Evolutionary conservation across 2,888 invertebrate genomes (phyloP).

Genomic region (Selenia dentaria): DNA sequence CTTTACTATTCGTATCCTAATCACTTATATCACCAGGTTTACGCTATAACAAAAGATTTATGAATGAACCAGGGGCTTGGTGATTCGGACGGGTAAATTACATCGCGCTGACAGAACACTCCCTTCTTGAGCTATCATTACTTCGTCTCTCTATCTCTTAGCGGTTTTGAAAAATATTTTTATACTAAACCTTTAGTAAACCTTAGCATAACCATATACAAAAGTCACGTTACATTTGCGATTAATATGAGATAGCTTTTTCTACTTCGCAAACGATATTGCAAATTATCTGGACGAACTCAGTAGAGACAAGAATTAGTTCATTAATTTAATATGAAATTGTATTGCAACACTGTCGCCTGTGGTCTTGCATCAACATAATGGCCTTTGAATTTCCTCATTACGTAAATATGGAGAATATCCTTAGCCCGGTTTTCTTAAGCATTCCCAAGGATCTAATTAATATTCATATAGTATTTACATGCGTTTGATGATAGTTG

Average conservation of each 20-base stretch:
- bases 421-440: constrained; percentile 46
- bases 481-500: constrained; percentile 43
- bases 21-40: no score
- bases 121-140: no score
- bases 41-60: no score
- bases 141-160: no score
- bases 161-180: no score
- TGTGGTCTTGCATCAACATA: background rate
- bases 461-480: constrained; percentile 63
- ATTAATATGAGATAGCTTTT: background rate
- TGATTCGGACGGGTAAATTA: no score
- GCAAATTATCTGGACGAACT: background rate
- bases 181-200: no score
- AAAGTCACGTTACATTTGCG: no score
- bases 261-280: background rate
- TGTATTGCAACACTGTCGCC: background rate
- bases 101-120: no score
- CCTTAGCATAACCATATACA: no score
- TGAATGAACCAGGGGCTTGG: no score
- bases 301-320: background rate
- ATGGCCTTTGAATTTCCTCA: constrained; percentile 42
- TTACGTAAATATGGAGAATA: constrained; percentile 43
- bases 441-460: constrained; percentile 54
- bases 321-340: background rate
- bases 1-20: no score